Percentiles rank a stretch among this genome's conserved stretches.
phyloP scores from a whole-genome alignment of 2,113 vertebrate genomes.

The Chloropsis hardwickii region DNA sequence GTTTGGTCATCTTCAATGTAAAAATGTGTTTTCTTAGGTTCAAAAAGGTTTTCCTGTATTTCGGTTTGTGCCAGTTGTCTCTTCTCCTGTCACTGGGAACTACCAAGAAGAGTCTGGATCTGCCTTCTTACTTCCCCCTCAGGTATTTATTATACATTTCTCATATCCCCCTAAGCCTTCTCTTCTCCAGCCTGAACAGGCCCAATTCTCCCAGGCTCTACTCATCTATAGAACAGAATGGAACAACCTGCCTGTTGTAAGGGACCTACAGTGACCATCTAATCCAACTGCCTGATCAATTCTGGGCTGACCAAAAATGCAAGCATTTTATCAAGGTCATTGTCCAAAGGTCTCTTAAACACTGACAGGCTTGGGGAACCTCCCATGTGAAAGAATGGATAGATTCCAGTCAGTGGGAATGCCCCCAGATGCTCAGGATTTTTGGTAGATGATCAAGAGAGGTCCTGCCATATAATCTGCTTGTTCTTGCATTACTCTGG shows the following conservation, averaged over 20 bases:
- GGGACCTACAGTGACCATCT: too few relatives aligned
- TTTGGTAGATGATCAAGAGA: neutral
- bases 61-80: neutral
- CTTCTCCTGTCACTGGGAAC: neutral
- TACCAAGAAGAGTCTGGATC: neutral
- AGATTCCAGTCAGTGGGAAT: neutral
- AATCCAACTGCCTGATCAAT: neutral
- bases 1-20: neutral
- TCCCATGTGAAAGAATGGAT: neutral
- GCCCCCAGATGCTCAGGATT: neutral
- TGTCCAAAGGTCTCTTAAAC: neutral
- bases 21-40: neutral
- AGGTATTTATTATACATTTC: too few relatives aligned
- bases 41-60: neutral
- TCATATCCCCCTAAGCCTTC: neutral
- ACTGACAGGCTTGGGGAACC: neutral
- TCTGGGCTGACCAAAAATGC: neutral
- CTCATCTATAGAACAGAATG: too few relatives aligned
- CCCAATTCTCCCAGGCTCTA: neutral
- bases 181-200: neutral
- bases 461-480: neutral
- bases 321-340: neutral
- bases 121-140: neutral
- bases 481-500: neutral
- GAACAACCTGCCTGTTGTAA: neutral